phyloP scores from a whole-genome alignment of 1,140 invertebrate genomes.

The Leptestheria dahalacensis region DNA sequence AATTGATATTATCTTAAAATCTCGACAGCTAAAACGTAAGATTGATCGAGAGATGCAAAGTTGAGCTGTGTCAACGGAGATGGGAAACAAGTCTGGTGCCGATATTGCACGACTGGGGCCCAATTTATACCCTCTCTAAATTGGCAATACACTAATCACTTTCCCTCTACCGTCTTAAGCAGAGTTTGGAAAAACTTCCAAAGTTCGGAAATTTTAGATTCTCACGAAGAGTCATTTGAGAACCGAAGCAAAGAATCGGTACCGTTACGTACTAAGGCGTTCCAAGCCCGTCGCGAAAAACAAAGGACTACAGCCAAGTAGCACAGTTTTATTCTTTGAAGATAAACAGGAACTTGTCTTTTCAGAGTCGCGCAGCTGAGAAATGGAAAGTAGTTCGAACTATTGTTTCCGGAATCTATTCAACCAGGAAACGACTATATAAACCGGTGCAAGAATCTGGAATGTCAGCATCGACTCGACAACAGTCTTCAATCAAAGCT shows the following conservation, averaged over 20 bases:
- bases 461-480: background rate
- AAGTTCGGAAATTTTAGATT: background rate
- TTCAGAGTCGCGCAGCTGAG: background rate
- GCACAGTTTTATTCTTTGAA: no score
- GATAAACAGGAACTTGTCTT: background rate
- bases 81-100: no score
- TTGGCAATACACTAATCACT: no score
- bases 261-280: background rate
- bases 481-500: background rate
- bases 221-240: background rate
- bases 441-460: no score
- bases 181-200: no score
- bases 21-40: background rate
- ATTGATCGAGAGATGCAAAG: no score
- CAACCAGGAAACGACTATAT: background rate
- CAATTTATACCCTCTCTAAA: no score
- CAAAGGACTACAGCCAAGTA: no score
- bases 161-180: no score
- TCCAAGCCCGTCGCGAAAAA: no score
- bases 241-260: background rate
- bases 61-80: no score
- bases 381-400: background rate
- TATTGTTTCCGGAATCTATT: background rate
- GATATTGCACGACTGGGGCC: no score
- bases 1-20: background rate